Percentiles rank a stretch among this genome's conserved stretches.
phyloP scores from a whole-genome alignment of 1,140 invertebrate species.

The Trachymyrmex septentrionalis region DNA sequence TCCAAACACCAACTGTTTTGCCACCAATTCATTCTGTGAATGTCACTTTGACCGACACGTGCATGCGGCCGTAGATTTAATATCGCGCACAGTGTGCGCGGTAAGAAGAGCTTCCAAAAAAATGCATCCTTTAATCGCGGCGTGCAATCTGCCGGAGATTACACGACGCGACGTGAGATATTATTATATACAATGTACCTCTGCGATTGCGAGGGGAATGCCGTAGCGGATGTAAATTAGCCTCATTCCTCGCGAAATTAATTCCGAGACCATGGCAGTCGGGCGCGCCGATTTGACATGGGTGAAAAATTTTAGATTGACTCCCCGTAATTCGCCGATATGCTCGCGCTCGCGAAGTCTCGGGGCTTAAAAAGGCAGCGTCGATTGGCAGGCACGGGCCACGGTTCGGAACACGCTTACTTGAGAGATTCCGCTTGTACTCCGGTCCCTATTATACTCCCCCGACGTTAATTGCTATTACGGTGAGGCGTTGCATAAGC shows the following conservation, averaged over 20 bases:
- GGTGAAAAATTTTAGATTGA: conserved; percentile 58
- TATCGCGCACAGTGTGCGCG: conserved; percentile 4
- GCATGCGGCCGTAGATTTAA: conserved; percentile 42
- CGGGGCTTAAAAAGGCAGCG: conserved; percentile 3
- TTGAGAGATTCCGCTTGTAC: conserved; percentile 63
- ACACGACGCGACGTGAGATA: conserved; percentile 63
- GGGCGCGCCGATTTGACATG: conserved; percentile 49
- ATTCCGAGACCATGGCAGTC: conserved; percentile 60
- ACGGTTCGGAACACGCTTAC: not conserved
- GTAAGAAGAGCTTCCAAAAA: conserved; percentile 16
- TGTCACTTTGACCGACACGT: conserved; percentile 58
- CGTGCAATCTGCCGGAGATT: conserved; percentile 65
- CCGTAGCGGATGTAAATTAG: conserved; percentile 36
- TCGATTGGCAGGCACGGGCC: not conserved
- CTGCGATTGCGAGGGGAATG: conserved; percentile 60
- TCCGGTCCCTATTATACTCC: conserved; percentile 73
- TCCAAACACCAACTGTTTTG: conserved; percentile 25
- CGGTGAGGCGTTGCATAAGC: conserved; percentile 79
- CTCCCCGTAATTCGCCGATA: not conserved
- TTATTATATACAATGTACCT: conserved; percentile 61
- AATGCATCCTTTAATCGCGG: conserved; percentile 43
- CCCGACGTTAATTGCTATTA: conserved; percentile 81
- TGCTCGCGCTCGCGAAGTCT: not conserved
- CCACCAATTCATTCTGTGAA: conserved; percentile 34
- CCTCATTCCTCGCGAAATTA: conserved; percentile 60